A percentile compares a stretch with the other conserved stretches of the same genome.
phyloP scores from a whole-genome alignment of 2,797 vertebrate genomes.

The Buceros bicornis region DNA sequence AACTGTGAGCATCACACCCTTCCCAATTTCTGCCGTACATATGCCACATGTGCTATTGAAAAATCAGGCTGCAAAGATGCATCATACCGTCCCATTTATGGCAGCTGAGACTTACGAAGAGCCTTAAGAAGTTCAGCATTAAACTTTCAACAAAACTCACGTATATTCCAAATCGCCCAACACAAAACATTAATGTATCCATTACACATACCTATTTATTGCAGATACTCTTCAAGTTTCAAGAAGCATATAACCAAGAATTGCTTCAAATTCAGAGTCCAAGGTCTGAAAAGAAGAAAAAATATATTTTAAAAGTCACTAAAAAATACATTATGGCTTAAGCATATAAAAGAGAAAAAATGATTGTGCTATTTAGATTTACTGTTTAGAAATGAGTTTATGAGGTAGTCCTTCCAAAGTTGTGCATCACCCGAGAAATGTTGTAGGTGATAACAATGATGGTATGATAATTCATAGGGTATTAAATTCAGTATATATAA shows the following conservation, averaged over 20 bases:
- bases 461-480: neutral
- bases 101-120: neutral
- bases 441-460: neutral
- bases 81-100: neutral
- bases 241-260: neutral
- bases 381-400: neutral
- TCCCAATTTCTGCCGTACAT: neutral
- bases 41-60: neutral
- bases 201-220: slow-evolving; percentile 18
- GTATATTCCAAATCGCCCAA: neutral
- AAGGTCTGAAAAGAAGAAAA: slow-evolving; percentile 34
- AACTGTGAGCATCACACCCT: neutral
- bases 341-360: neutral
- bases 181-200: neutral
- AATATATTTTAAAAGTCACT: neutral
- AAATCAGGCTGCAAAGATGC: neutral
- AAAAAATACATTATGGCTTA: neutral
- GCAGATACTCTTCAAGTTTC: neutral
- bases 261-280: neutral
- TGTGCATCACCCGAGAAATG: neutral
- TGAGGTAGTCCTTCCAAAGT: neutral
- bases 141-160: slow-evolving; percentile 22
- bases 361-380: neutral
- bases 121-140: neutral
- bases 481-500: neutral